These are phyloP conservation scores for Echinarachnius parma DNA, from an alignment of 53 echinoderm and acorn worm genomes.

Conservation along the genomic window DNA sequence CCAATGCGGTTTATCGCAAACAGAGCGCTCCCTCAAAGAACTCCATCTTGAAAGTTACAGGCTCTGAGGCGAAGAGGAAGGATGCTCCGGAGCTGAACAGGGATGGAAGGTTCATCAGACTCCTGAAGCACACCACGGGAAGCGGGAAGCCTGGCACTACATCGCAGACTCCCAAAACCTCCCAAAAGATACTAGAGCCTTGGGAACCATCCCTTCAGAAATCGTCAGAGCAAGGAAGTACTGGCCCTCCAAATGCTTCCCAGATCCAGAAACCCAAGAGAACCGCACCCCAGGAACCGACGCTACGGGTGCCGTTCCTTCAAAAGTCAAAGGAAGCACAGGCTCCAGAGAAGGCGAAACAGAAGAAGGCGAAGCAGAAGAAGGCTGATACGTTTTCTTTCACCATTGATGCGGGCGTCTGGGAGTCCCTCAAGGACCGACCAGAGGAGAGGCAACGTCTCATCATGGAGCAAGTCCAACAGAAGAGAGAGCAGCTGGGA, in stretches of 20 bases:
- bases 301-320: conserved; percentile 28
- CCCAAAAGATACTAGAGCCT: conserved; percentile 4
- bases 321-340: conserved; percentile 19
- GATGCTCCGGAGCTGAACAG: not conserved
- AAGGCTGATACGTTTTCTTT: conserved; percentile 47
- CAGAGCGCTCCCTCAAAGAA: not conserved
- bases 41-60: no score
- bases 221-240: no score
- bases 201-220: not conserved
- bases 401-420: conserved; percentile 69
- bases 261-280: not conserved
- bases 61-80: not conserved
- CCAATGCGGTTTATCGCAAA: not conserved
- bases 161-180: not conserved
- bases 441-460: conserved; percentile 62
- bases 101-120: not conserved
- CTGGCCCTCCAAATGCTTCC: not conserved
- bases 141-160: not conserved
- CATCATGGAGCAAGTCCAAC: conserved; percentile 63
- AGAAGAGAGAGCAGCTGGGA: conserved; percentile 22
- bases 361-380: not conserved
- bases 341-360: not conserved
- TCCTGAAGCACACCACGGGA: conserved; percentile 1
- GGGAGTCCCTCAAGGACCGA: conserved; percentile 72
- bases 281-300: conserved; percentile 7